Percentiles rank a stretch among this genome's conserved stretches.
phyloP scores from a whole-genome alignment of 2,888 invertebrate species.

The Lissonota sp. region DNA sequence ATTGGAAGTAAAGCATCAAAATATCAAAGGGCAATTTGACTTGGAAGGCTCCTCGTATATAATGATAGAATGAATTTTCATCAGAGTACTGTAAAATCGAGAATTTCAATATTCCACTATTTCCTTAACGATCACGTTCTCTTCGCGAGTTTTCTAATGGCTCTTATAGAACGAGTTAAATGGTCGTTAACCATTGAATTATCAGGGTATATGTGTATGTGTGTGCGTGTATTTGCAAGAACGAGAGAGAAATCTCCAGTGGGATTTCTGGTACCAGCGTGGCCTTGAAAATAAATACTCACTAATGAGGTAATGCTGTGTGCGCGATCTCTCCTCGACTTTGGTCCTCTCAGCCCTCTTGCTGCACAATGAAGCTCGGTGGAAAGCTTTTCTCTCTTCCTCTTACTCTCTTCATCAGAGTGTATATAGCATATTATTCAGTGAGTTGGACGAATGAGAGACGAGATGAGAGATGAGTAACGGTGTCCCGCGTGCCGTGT shows the following conservation, averaged over 20 bases:
- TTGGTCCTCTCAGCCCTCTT: conserved; percentile 6
- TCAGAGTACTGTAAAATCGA: too few species aligned
- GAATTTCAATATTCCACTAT: conserved; percentile 23
- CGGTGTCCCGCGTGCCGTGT: conserved; percentile 52
- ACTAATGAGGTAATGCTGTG: conserved; percentile 66
- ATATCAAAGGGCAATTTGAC: too few species aligned
- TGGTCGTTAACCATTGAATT: conserved; percentile 67
- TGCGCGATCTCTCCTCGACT: conserved; percentile 17
- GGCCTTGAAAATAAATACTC: conserved; percentile 70
- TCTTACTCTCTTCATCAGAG: conserved; percentile 13
- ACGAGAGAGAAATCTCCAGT: conserved; percentile 10
- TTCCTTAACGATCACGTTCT: neutral
- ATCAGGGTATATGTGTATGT: neutral
- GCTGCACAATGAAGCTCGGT: conserved; percentile 24
- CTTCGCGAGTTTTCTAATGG: conserved; percentile 31
- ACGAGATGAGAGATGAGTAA: conserved; percentile 61
- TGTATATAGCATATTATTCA: conserved; percentile 19
- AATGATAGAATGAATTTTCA: too few species aligned
- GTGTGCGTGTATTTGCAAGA: conserved; percentile 3
- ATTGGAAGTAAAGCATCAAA: too few species aligned
- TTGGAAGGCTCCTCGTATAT: too few species aligned
- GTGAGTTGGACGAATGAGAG: conserved; percentile 47
- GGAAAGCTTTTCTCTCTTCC: conserved; percentile 5
- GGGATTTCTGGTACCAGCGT: conserved; percentile 29
- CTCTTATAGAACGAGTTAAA: conserved; percentile 60